Evolutionary conservation across 2,113 vertebrate species (phyloP).

Genomic region (Dendrocopos noguchii): DNA sequence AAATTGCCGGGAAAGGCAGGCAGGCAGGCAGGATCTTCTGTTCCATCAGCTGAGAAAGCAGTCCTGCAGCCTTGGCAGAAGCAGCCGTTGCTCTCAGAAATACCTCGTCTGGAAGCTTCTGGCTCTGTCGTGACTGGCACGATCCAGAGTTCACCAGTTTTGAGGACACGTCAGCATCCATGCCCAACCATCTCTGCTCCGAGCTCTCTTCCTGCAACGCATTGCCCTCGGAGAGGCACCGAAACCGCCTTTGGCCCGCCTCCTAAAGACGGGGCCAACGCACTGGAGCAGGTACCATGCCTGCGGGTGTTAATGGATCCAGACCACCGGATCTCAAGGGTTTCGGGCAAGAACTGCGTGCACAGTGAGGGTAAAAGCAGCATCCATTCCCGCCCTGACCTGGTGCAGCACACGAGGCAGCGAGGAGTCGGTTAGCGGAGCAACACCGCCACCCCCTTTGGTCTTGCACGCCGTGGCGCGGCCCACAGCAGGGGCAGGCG

Average conservation of each 20-base stretch:
- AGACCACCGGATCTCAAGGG: background rate
- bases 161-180: background rate
- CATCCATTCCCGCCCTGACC: accelerated
- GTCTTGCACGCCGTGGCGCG: background rate
- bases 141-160: accelerated
- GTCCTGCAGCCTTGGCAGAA: accelerated
- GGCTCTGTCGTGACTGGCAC: background rate
- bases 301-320: too few species aligned
- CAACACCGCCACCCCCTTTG: too few species aligned
- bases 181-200: background rate
- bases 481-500: background rate
- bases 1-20: background rate
- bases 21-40: accelerated
- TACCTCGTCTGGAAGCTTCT: accelerated
- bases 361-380: accelerated
- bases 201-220: background rate
- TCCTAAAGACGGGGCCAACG: too few species aligned
- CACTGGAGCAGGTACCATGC: too few species aligned
- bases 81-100: background rate
- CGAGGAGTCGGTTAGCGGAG: accelerated
- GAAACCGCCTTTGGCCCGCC: accelerated
- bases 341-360: accelerated
- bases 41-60: accelerated
- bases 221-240: background rate
- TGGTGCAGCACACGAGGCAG: accelerated